Percentiles rank a stretch among this genome's conserved stretches.
Conservation (phyloP, 1,140 invertebrate species). For the Meloidogyne hapla region DNA sequence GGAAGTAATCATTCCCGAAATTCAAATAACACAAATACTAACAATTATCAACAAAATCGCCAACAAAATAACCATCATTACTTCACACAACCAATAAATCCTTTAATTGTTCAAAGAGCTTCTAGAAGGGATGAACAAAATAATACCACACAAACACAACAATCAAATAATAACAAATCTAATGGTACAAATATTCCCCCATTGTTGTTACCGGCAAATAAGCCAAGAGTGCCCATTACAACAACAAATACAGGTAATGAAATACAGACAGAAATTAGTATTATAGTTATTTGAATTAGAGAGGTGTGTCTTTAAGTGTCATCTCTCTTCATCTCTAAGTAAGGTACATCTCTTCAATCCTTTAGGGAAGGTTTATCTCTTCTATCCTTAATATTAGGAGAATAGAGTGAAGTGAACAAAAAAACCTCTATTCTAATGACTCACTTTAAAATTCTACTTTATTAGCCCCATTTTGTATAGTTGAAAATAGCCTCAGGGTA, state of each 20-base stretch:
- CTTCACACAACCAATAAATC: conserved; percentile 4
- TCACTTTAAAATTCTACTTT: too few species aligned
- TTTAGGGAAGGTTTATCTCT: too few species aligned
- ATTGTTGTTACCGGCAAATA: not conserved
- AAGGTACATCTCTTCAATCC: too few species aligned
- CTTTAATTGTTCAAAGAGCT: not conserved
- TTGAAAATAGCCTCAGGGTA: too few species aligned
- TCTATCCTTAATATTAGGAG: too few species aligned
- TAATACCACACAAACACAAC: not conserved
- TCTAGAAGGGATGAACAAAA: not conserved
- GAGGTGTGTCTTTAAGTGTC: too few species aligned
- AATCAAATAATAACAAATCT: not conserved
- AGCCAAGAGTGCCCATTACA: not conserved
- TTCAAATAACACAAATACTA: not conserved
- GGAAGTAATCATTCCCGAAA: not conserved
- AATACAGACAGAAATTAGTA: too few species aligned
- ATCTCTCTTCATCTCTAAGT: too few species aligned
- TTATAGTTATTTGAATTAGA: too few species aligned
- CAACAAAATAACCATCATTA: conserved; percentile 10
- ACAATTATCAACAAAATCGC: conserved; percentile 10
- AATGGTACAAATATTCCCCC: not conserved
- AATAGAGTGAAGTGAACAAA: too few species aligned
- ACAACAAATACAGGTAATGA: not conserved
- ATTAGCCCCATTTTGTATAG: too few species aligned
- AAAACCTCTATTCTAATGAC: too few species aligned